Evolutionary conservation across 2,113 vertebrate species (phyloP).

Genomic region (Lanius ludovicianus): DNA sequence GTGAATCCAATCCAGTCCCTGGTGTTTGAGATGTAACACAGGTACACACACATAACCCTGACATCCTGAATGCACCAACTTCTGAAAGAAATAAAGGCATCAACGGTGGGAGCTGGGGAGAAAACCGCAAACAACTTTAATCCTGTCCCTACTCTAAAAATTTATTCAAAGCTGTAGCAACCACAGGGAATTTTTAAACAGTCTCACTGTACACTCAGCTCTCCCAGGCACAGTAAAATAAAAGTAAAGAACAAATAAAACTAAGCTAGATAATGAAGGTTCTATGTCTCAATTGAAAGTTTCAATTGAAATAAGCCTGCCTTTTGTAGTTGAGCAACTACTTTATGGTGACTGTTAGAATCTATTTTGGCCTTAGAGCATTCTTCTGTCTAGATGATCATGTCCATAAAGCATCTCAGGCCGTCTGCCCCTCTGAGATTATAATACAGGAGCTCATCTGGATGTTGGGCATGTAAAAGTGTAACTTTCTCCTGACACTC

Average conservation of each 20-base stretch:
- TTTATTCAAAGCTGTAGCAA: not conserved
- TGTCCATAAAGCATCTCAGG: not conserved
- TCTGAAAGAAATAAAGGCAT: not conserved
- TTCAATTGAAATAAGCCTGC: not conserved
- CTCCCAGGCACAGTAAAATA: not conserved
- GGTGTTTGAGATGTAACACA: not conserved
- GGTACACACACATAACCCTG: not conserved
- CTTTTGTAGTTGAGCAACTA: not conserved
- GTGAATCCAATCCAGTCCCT: not conserved
- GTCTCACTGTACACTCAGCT: not conserved
- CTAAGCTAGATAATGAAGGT: not conserved
- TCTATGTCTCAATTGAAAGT: not conserved
- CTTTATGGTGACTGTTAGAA: not conserved
- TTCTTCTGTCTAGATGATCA: not conserved
- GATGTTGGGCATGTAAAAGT: not conserved
- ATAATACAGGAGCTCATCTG: not conserved
- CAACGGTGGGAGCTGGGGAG: not conserved
- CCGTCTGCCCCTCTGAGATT: not conserved
- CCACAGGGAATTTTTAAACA: not conserved
- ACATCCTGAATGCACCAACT: not conserved
- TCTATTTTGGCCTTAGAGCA: not conserved
- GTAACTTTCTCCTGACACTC: not conserved
- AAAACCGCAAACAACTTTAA: not conserved
- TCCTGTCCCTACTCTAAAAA: not conserved
- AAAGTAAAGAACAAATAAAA: not conserved